A percentile compares a stretch with the other conserved stretches of the same genome.
phyloP scores from a whole-genome alignment of 1,140 invertebrate species.

The Drosophila punjabiensis region DNA sequence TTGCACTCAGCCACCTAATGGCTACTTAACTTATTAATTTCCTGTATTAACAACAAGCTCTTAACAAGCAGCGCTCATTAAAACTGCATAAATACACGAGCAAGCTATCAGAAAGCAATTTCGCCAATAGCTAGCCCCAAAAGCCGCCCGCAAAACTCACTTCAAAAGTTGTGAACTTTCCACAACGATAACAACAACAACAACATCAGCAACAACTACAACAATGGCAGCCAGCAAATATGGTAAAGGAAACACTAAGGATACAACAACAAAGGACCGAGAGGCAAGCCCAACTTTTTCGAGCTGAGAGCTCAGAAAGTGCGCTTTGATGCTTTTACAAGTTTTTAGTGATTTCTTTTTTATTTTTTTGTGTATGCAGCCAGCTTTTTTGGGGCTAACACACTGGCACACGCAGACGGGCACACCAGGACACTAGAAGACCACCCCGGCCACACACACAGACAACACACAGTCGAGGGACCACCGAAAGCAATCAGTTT shows the following conservation, averaged over 20 bases:
- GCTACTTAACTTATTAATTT: constrained; percentile 79
- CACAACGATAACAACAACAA: constrained; percentile 12
- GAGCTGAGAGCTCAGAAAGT: constrained; percentile 43
- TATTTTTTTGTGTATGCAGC: constrained; percentile 24
- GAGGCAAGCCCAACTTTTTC: constrained; percentile 43
- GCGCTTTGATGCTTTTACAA: constrained; percentile 64
- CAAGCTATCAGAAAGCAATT: constrained; percentile 60
- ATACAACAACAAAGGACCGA: constrained; percentile 36
- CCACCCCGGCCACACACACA: constrained; percentile 13
- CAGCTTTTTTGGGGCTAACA: constrained; percentile 32
- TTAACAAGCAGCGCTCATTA: constrained; percentile 64
- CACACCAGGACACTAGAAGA: constrained; percentile 8
- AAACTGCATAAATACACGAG: constrained; percentile 61
- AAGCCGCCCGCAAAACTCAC: constrained; percentile 49
- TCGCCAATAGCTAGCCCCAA: constrained; percentile 52
- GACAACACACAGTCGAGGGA: constrained; percentile 37
- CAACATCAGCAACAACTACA: constrained; percentile 22
- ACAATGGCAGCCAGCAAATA: constrained; percentile 16
- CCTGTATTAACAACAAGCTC: constrained; percentile 63
- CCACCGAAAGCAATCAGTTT: constrained; percentile 68
- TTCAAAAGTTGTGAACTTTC: constrained; percentile 56
- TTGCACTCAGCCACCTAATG: constrained; percentile 59
- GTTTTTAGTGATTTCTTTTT: constrained; percentile 58
- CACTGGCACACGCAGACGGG: constrained; percentile 6
- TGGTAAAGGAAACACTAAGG: constrained; percentile 37